phyloP scores from a whole-genome alignment of 2,797 vertebrate genomes.

The Chrosomus eos region DNA sequence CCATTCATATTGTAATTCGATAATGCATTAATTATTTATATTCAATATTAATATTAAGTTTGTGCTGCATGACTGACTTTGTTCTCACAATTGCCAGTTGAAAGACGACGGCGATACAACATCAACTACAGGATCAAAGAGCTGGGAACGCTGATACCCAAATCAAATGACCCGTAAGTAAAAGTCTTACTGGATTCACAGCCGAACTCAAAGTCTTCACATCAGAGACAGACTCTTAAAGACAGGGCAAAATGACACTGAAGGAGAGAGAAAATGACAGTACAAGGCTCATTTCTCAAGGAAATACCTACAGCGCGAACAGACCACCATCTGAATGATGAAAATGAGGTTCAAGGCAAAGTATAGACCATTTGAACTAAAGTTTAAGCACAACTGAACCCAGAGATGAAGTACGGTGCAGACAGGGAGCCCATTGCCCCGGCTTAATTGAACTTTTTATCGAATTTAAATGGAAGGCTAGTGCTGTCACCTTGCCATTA shows the following conservation, averaged over 20 bases:
- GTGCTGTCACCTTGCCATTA: slow-evolving; percentile 74
- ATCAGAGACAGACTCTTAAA: slow-evolving; percentile 13
- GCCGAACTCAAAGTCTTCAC: slow-evolving; percentile 35
- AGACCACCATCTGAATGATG: slow-evolving; percentile 43
- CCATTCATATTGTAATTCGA: not conserved
- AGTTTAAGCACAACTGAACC: slow-evolving; percentile 66
- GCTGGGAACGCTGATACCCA: slow-evolving; percentile 97
- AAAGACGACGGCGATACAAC: slow-evolving; percentile 97
- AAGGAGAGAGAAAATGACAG: slow-evolving; percentile 22
- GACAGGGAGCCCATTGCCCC: slow-evolving; percentile 69
- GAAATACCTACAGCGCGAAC: not conserved
- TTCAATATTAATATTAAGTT: not conserved
- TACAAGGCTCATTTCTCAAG: slow-evolving; percentile 18
- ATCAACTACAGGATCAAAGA: slow-evolving; percentile 99
- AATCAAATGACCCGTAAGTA: slow-evolving; percentile 98
- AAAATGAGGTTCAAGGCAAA: slow-evolving; percentile 73
- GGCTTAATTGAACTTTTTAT: slow-evolving; percentile 78
- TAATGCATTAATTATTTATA: not conserved
- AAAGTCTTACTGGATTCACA: slow-evolving; percentile 11
- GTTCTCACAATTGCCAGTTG: slow-evolving; percentile 80
- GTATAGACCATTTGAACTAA: slow-evolving; percentile 69
- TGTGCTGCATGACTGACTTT: slow-evolving; percentile 2
- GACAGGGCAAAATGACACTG: slow-evolving; percentile 15
- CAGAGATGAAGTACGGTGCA: slow-evolving; percentile 51
- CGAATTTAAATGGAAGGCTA: slow-evolving; percentile 78